Base-by-base conservation (phyloP, 2,888 invertebrate species). In the Arge pagana region DNA sequence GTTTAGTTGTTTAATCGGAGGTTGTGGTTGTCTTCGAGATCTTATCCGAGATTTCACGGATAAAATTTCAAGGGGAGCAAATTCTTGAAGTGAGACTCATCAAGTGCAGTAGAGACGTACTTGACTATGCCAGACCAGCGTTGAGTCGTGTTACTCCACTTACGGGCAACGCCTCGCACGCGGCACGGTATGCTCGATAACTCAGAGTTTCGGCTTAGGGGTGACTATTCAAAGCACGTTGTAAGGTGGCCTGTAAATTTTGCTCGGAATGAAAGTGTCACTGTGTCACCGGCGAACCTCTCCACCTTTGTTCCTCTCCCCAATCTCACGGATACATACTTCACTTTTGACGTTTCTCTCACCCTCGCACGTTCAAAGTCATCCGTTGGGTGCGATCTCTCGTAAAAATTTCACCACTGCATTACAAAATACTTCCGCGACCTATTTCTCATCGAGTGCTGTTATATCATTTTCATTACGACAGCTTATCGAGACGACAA, bases 141-240 rank as follows among this genome's bases (percentile, higher is more conserved):
- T 21, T 10, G 45, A 13, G 35, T 45, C 45, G 33, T 23, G 35
- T 45, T 45, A 45, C 45, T n/a, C n/a, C n/a, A n/a, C n/a, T n/a
- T n/a, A n/a, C n/a, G n/a, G n/a, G n/a, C n/a, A n/a, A n/a, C n/a
- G n/a, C n/a, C n/a, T n/a, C n/a, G n/a, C n/a, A n/a, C n/a, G n/a
- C n/a, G n/a, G n/a, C n/a, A n/a, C n/a, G 62, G 65, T 65, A 63
- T 60, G 61, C 57, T 63, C 61, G 52, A 63, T 59, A 61, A 61
- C 58, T 60, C 61, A 58, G 56, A 56, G 55, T 48, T 58, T 58
- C 58, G 19, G 65, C 68, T 70, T 68, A 68, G 72, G 72, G 72
- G 73, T 72, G 74, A 70, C 75, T 75, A 75, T 75, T 73, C 75
- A 64, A 74, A 64, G 75, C 75, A 75, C 73, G 75, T 72, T 67